A percentile compares a stretch with the other conserved stretches of the same genome.
Conservation (phyloP, 2,113 vertebrate genomes). For the Eulemur rufifrons region DNA sequence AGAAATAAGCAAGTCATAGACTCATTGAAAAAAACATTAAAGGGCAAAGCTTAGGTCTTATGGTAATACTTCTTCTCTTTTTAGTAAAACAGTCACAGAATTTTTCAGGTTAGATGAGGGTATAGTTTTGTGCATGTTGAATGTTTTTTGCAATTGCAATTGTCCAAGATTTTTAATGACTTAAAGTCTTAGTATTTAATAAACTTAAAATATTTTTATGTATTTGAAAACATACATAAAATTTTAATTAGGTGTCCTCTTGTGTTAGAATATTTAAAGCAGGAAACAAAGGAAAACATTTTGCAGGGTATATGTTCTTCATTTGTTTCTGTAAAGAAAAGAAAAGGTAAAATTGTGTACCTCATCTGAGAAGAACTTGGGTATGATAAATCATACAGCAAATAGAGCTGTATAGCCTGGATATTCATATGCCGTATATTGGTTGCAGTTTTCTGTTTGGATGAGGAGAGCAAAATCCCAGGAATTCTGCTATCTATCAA, state of each 20-base stretch:
- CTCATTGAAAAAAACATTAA: neutral
- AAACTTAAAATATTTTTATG: neutral
- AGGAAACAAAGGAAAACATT: neutral
- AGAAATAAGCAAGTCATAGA: slow-evolving; percentile 22
- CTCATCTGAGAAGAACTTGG: too few relatives aligned
- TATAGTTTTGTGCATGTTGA: neutral
- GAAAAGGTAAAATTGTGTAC: neutral
- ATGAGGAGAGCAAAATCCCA: too few relatives aligned
- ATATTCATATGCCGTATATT: too few relatives aligned
- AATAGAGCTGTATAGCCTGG: too few relatives aligned
- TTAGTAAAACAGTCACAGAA: neutral
- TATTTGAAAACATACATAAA: neutral
- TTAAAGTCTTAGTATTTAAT: neutral
- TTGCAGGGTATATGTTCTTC: neutral
- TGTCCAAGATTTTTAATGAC: neutral
- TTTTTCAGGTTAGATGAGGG: too few relatives aligned
- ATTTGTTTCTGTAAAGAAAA: neutral
- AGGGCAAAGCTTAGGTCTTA: neutral
- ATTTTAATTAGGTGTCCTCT: neutral
- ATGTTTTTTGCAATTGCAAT: neutral
- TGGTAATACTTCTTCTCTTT: neutral
- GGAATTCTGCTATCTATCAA: too few relatives aligned
- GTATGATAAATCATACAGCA: too few relatives aligned
- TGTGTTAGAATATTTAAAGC: neutral
- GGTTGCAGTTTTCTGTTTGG: too few relatives aligned